Evolutionary conservation across 2,797 vertebrate species (phyloP), one percentile per base, ranked within the genome.

Genomic region (Oophaga sylvatica): DNA sequence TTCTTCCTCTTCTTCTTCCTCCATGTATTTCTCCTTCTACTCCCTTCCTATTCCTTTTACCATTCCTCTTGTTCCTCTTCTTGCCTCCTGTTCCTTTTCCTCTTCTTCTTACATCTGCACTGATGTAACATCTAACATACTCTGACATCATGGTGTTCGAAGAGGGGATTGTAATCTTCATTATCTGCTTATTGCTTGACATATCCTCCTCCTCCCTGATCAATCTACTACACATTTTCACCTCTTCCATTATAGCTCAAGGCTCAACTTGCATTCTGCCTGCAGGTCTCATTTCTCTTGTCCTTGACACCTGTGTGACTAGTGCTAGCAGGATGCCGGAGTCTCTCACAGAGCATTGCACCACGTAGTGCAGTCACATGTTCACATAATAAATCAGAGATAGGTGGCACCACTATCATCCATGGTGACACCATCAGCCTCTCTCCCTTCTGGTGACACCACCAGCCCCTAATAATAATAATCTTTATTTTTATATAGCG

Each of bases 281-380:
- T 26, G 13, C 77, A 35, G 17, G 59, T 67, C 80, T 15, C 41
- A 41, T 17, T 65, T 22, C 29, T 35, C 5, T 13, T 26, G 80
- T 59, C 78, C 57, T 79, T 79, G 76, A 20, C 29, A 13, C 5
- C 35, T 4, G 17, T 29, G 41, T 17, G 22, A 67, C 80, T 45
- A 63, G 80, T 82, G 56, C 22, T n/a, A 53, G 80, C 67, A 35
- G 53, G 81, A 59, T 83, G 31, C 13, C 65, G 22, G 48, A 59
- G 65, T 11, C 15, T 0, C 68, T 9, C 10, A 13, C 53, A 26
- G 48, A 16, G 3, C n/a, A 41, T 13, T 41, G 57, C 6, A 81
- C 22, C 8, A 12, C 5, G 0, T 56, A n/a, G n/a, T 81, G 65
- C n/a, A n/a, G 2, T 41, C 62, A 41, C 53, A 48, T 29, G 62